These are phyloP conservation scores for Acanthosepion esculentum DNA, from an alignment of 2,888 invertebrate species.

Conservation along the genomic window DNA sequence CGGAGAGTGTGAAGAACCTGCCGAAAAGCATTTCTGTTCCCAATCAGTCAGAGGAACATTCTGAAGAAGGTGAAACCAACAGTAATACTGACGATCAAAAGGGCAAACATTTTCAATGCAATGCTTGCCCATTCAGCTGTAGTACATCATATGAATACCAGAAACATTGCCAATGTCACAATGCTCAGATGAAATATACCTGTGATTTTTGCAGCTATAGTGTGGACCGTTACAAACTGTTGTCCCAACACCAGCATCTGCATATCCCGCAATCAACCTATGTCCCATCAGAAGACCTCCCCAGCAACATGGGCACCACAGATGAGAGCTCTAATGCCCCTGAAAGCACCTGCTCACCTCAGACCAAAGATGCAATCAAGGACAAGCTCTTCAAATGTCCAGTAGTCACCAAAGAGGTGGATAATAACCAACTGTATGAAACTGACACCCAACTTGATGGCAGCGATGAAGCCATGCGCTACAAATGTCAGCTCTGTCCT, in stretches of 20 bases:
- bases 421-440: constrained; percentile 47
- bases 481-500: constrained; percentile 64
- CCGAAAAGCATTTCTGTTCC: constrained; percentile 43
- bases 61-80: constrained; percentile 48
- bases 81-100: constrained; percentile 46
- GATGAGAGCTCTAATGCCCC: constrained; percentile 45
- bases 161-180: constrained; percentile 62
- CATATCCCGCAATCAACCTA: constrained; percentile 61
- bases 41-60: constrained; percentile 49
- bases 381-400: neutral
- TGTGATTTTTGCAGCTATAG: constrained; percentile 65
- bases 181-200: constrained; percentile 55
- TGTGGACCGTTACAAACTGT: constrained; percentile 58
- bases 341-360: neutral
- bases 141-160: constrained; percentile 60
- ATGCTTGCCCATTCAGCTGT: constrained; percentile 63
- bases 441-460: neutral
- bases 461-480: constrained; percentile 58
- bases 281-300: constrained; percentile 54
- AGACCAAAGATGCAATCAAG: constrained; percentile 8
- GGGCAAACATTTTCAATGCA: constrained; percentile 55
- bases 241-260: constrained; percentile 62
- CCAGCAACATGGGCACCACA: constrained; percentile 55
- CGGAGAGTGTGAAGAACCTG: neutral
- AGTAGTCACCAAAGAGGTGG: constrained; percentile 10